Percentiles rank a stretch among this genome's conserved stretches.
These are phyloP conservation scores for Rhea americana DNA, from an alignment of 2,113 vertebrate species.

Conservation along the genomic window DNA sequence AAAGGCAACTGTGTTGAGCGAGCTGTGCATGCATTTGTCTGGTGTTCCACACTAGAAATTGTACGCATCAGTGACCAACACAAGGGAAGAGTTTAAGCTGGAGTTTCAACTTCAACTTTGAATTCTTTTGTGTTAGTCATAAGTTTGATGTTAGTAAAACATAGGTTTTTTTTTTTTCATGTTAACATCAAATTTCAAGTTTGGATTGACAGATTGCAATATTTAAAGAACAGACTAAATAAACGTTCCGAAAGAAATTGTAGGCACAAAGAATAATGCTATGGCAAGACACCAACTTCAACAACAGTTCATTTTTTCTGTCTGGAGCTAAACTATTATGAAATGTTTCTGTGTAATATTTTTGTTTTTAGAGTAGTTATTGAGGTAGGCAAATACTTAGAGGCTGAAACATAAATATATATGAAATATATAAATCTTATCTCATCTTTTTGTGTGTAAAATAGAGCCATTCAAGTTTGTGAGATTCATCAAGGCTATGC, in stretches of 20 bases:
- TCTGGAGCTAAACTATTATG: slow-evolving; percentile 50
- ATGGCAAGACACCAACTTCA: slow-evolving; percentile 68
- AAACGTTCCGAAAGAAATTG: slow-evolving; percentile 61
- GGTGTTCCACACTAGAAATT: not conserved
- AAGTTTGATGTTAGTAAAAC: slow-evolving; percentile 57
- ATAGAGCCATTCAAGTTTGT: slow-evolving; percentile 48
- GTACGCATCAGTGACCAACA: slow-evolving; percentile 7
- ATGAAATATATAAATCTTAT: slow-evolving; percentile 42
- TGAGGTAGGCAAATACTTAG: slow-evolving; percentile 60
- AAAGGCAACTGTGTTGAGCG: slow-evolving; percentile 42
- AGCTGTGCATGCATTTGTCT: not conserved
- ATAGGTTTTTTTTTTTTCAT: not conserved
- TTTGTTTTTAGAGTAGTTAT: slow-evolving; percentile 56
- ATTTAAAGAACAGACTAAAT: slow-evolving; percentile 68
- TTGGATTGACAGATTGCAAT: slow-evolving; percentile 61
- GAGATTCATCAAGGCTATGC: slow-evolving; percentile 24
- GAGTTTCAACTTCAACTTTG: slow-evolving; percentile 36
- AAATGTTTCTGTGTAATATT: slow-evolving; percentile 54
- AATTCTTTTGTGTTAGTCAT: slow-evolving; percentile 48
- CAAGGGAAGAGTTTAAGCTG: slow-evolving; percentile 27
- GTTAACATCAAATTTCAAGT: slow-evolving; percentile 58
- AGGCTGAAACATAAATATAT: slow-evolving; percentile 33
- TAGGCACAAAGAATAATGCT: slow-evolving; percentile 64
- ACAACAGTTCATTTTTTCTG: slow-evolving; percentile 63
- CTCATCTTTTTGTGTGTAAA: slow-evolving; percentile 39